Evolutionary conservation across 2,888 invertebrate species (phyloP).

Genomic region (Phortica magna): DNA sequence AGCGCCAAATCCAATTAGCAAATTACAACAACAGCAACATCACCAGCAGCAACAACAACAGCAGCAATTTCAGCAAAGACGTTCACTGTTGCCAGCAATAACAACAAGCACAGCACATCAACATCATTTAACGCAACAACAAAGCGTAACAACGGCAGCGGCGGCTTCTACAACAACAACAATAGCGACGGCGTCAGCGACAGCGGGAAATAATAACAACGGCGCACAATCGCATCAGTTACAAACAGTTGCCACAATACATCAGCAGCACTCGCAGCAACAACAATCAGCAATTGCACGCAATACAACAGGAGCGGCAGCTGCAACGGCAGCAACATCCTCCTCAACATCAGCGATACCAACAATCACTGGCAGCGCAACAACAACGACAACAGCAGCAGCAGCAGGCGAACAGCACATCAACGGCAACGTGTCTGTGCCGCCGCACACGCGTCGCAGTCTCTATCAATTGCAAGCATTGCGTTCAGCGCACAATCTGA

Average conservation of each 20-base stretch:
- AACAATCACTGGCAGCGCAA: slow-evolving; percentile 17
- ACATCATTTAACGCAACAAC: slow-evolving; percentile 60
- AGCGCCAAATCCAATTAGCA: slow-evolving; percentile 49
- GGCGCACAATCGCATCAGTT: slow-evolving; percentile 68
- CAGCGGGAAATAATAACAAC: background rate
- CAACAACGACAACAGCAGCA: slow-evolving; percentile 23
- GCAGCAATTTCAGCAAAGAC: slow-evolving; percentile 37
- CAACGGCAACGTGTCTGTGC: slow-evolving; percentile 25
- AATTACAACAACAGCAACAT: slow-evolving; percentile 40
- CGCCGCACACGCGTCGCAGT: slow-evolving; percentile 57
- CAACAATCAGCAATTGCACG: slow-evolving; percentile 45
- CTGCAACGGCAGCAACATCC: slow-evolving; percentile 48
- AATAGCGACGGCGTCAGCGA: slow-evolving; percentile 49
- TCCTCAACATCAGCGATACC: slow-evolving; percentile 21
- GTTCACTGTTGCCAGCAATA: slow-evolving; percentile 41
- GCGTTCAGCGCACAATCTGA: slow-evolving; percentile 54
- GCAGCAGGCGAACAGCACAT: background rate
- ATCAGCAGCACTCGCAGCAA: slow-evolving; percentile 68
- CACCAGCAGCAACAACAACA: slow-evolving; percentile 52
- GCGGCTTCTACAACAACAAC: slow-evolving; percentile 54
- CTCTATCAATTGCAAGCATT: slow-evolving; percentile 61
- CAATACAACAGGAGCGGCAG: slow-evolving; percentile 46
- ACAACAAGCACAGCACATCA: slow-evolving; percentile 30
- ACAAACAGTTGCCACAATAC: slow-evolving; percentile 75
- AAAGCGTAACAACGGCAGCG: slow-evolving; percentile 37